phyloP scores from a whole-genome alignment of 35 echinoderm and acorn worm species.

The Apostichopus parvimensis region DNA sequence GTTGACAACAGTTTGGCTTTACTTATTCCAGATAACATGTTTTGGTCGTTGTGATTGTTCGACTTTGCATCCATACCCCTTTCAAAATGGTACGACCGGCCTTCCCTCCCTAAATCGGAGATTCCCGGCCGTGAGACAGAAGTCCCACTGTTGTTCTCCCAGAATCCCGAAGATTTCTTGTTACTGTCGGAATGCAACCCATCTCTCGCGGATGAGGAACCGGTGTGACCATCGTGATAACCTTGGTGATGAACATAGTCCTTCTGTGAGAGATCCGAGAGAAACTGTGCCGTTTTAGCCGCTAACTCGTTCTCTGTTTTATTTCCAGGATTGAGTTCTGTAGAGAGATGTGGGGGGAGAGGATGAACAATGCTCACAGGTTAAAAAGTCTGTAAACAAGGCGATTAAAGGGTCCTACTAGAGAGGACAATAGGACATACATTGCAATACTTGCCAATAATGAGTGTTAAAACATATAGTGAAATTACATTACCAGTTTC shows the following conservation, averaged over 20 bases:
- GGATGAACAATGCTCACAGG: no score
- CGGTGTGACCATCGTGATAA: not conserved
- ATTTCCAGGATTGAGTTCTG: not conserved
- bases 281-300: conserved; percentile 36
- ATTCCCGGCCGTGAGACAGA: not conserved
- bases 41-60: not conserved
- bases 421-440: no score
- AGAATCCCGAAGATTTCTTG: conserved; percentile 49
- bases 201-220: not conserved
- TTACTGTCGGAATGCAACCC: conserved; percentile 20
- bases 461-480: no score
- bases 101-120: not conserved
- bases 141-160: conserved; percentile 31
- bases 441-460: no score
- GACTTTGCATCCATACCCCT: not conserved
- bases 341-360: not conserved
- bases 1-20: conserved; percentile 24
- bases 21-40: conserved; percentile 9
- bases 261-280: conserved; percentile 44
- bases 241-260: not conserved
- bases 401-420: no score
- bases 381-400: no score
- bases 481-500: no score
- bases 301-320: not conserved
- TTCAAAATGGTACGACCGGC: not conserved